Evolutionary conservation across 2,113 vertebrate species (phyloP), one percentile per base, ranked within the genome.

Genomic region (Glaucidium brasilianum): DNA sequence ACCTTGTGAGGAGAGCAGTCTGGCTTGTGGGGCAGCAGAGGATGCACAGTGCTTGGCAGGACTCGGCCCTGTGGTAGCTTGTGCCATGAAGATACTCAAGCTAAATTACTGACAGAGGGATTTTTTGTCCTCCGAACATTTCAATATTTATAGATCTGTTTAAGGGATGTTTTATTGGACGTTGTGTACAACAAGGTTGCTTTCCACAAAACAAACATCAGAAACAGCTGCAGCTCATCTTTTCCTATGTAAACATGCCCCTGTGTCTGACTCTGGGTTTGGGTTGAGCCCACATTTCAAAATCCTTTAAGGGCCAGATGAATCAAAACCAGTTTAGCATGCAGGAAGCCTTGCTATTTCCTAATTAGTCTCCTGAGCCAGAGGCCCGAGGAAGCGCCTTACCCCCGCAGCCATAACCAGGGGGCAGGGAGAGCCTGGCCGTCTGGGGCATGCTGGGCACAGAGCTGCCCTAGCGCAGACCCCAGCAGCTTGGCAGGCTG

Each of bases 11-110:
- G 45, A 72, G 18, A 73, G 41, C 37, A 43, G 34, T 55, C 26
- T 58, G 8, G 1, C 64, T 85, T 34, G 30, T 0, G 1, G 15
- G 59, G 56, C 58, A 73, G 47, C 0, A 1, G 53, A 52, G 20
- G 32, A 45, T 0, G 1, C 15, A 11, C 0, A 1, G 19, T 55
- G 13, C 13, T 35, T 56, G 32, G 25, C n/a, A 56, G 34, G 25
- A 41, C 27, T 89, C 0, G 0, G 20, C 23, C n/a, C 23, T 37
- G 4, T 30, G 4, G 17, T 11, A 64, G 37, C 9, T 37, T 0
- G 0, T 67, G 26, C 41, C 63, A 26, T 39, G 34, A 41, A 72
- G 37, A 63, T 52, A 50, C 7, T 52, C 1, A 2, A 63, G 35
- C 47, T 47, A 52, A 52, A 53, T 74, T 78, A 53, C 27, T 1